Evolutionary conservation across 2,797 vertebrate species (phyloP).

Genomic region (Enteromius mattozi): DNA sequence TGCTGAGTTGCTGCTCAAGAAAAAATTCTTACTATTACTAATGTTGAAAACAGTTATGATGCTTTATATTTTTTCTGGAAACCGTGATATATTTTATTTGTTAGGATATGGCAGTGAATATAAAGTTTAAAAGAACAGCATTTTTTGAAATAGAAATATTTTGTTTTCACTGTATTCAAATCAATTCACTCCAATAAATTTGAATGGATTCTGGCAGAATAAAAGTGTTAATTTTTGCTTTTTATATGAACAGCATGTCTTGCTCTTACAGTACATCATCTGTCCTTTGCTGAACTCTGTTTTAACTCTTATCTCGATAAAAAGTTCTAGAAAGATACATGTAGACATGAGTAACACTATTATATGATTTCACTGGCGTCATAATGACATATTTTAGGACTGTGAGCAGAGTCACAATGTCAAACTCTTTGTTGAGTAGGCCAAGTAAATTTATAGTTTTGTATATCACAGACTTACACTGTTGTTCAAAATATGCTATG

Average conservation of each 20-base stretch:
- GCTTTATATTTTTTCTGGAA: neutral
- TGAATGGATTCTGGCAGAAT: too few species aligned
- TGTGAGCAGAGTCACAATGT: neutral
- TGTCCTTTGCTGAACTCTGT: neutral
- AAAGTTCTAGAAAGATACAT: neutral
- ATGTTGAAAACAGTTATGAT: neutral
- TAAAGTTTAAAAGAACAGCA: neutral
- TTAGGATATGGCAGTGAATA: neutral
- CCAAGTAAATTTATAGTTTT: neutral
- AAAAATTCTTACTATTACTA: neutral
- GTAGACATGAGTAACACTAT: neutral
- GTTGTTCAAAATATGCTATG: neutral
- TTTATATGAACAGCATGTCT: conserved; percentile 21
- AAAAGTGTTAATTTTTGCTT: neutral
- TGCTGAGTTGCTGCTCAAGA: neutral
- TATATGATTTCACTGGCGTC: neutral
- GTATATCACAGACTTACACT: neutral
- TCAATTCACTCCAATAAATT: too few species aligned
- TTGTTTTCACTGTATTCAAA: neutral
- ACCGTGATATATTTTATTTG: neutral
- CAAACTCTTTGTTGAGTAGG: neutral
- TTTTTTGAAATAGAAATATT: neutral
- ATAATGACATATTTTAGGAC: neutral
- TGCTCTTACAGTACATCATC: conserved; percentile 25
- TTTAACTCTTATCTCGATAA: neutral